phyloP scores from a whole-genome alignment of 1,140 invertebrate genomes.

The fruit fly (Drosophila melanogaster) region Release_6_plus_ISO1_MT NT_033777.3:15643001-15643500 shows the following conservation, averaged over 20 bases:
- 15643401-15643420: slow-evolving; percentile 80
- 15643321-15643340: slow-evolving; percentile 40
- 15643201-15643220: slow-evolving; percentile 81
- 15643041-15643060: no score
- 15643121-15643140: background rate
- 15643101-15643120: no score
- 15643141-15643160: slow-evolving; percentile 58
- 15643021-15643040: no score
- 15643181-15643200: slow-evolving; percentile 73
- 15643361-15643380: slow-evolving; percentile 64
- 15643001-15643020: no score
- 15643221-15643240: slow-evolving; percentile 47
- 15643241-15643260: slow-evolving; percentile 16
- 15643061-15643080: no score
- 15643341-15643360: slow-evolving; percentile 67
- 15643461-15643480: slow-evolving; percentile 82
- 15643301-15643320: slow-evolving; percentile 13
- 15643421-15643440: slow-evolving; percentile 70
- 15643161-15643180: slow-evolving; percentile 73
- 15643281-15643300: no score
- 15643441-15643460: slow-evolving; percentile 55
- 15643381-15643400: slow-evolving; percentile 79
- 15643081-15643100: no score
- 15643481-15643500: slow-evolving; percentile 84
- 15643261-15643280: slow-evolving; percentile 3